These are phyloP conservation scores for Euwallacea fornicatus DNA, from an alignment of 1,140 invertebrate species.

Conservation along the genomic window DNA sequence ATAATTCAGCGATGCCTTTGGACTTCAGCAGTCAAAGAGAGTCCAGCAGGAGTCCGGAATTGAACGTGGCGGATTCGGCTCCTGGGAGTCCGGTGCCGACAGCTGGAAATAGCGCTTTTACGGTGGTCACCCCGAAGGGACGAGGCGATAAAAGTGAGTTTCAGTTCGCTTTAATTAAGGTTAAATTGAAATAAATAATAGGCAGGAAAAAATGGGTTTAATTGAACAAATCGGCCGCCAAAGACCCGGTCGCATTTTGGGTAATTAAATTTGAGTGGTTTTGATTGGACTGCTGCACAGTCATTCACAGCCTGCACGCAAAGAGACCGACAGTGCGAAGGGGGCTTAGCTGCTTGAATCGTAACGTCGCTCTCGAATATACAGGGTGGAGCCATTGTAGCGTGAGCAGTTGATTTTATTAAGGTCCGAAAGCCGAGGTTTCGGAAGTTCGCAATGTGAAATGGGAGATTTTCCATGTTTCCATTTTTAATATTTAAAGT, in stretches of 20 bases:
- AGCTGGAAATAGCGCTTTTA: constrained; percentile 51
- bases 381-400: no score
- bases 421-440: no score
- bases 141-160: constrained; percentile 27
- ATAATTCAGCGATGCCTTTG: constrained; percentile 48
- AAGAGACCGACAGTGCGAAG: not conserved
- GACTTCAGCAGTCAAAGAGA: constrained; percentile 50
- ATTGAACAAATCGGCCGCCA: not conserved
- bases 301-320: not conserved
- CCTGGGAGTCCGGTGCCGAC: constrained; percentile 45
- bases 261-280: constrained; percentile 11
- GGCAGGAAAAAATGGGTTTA: not conserved
- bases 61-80: constrained; percentile 46
- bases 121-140: constrained; percentile 44
- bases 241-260: not conserved
- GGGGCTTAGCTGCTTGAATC: no score
- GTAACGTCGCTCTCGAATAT: no score
- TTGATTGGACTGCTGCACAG: not conserved
- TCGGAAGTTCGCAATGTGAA: no score
- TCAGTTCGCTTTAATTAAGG: constrained; percentile 3
- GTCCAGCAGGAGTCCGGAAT: constrained; percentile 45
- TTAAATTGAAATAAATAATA: constrained; percentile 8
- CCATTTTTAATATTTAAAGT: no score
- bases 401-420: no score
- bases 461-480: no score